Conservation (phyloP, 2,113 vertebrate genomes). For the Phalacrocorax carbo region DNA sequence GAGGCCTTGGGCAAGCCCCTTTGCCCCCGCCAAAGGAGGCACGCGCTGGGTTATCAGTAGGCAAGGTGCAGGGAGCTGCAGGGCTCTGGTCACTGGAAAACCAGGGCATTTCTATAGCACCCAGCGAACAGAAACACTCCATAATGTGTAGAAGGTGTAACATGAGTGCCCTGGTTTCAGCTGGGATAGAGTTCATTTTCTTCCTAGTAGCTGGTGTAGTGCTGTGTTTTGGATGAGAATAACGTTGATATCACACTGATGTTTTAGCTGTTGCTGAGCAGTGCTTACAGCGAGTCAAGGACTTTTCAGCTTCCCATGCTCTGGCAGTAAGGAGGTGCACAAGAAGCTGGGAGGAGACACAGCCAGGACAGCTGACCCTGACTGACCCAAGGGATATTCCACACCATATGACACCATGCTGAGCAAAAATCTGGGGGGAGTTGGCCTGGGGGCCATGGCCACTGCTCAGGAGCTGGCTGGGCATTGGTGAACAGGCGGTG, state of each 20-base stretch:
- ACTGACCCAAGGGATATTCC: background rate
- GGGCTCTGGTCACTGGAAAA: background rate
- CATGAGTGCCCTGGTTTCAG: background rate
- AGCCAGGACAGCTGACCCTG: background rate
- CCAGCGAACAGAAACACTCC: background rate
- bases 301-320: background rate
- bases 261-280: background rate
- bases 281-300: background rate
- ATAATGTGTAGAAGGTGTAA: accelerated
- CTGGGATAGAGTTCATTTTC: background rate
- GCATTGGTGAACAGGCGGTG: accelerated
- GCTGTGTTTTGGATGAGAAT: background rate
- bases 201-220: background rate
- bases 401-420: too few species aligned
- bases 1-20: background rate
- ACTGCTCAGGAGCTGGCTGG: background rate
- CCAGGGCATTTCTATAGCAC: background rate
- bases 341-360: background rate
- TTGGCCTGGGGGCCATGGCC: too few species aligned
- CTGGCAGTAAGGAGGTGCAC: background rate
- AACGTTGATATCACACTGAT: too few species aligned
- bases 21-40: background rate
- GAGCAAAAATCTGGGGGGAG: background rate
- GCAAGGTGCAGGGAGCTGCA: background rate
- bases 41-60: background rate